These are phyloP conservation scores for Melanitta fusca DNA, from an alignment of 2,797 vertebrate genomes.

Conservation along the genomic window DNA sequence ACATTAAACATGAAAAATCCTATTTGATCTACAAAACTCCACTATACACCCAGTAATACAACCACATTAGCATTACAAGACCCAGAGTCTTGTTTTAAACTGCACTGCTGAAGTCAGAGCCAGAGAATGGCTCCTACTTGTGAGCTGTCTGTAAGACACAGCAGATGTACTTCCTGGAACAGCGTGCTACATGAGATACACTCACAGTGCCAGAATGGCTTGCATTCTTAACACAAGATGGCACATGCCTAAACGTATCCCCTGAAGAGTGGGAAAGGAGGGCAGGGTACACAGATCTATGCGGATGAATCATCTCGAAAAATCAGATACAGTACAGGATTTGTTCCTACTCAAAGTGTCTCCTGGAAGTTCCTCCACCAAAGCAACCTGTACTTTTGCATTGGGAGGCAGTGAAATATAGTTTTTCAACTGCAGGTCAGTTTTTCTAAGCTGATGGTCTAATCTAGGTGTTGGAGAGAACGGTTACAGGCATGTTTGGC, in stretches of 20 bases:
- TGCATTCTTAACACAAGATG: not conserved
- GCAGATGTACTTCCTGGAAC: constrained; percentile 11
- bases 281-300: constrained; percentile 24
- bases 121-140: not conserved
- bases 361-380: not conserved
- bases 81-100: not conserved
- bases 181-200: not conserved
- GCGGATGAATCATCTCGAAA: constrained; percentile 12
- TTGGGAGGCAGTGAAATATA: not conserved
- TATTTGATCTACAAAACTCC: not conserved
- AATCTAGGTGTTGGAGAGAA: not conserved
- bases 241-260: constrained; percentile 23
- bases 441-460: not conserved
- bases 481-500: not conserved
- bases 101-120: not conserved
- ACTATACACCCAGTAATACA: not conserved
- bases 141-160: not conserved
- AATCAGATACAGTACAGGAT: not conserved
- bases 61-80: not conserved
- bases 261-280: not conserved
- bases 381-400: not conserved
- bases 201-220: not conserved
- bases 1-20: not conserved
- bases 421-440: not conserved
- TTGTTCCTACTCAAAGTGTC: not conserved